Evolutionary conservation across 2,888 invertebrate genomes (phyloP).

Genomic region (Cephus spinipes): DNA sequence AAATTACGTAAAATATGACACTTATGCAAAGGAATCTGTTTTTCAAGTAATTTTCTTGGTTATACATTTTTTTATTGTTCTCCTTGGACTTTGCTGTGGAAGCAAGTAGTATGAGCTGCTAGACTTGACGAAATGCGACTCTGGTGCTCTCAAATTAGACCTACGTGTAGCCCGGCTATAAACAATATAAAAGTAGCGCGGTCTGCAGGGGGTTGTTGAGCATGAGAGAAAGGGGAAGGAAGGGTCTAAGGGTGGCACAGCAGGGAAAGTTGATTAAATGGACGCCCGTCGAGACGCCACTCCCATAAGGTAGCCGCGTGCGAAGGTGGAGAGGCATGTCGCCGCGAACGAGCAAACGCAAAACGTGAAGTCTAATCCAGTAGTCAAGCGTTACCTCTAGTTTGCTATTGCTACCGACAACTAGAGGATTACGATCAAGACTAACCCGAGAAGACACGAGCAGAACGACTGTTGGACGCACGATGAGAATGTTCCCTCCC

Average conservation of each 20-base stretch:
- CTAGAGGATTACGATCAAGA: not conserved
- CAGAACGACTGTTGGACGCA: not conserved
- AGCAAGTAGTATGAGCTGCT: not conserved
- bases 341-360: not conserved
- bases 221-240: conserved; percentile 10
- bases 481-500: not conserved
- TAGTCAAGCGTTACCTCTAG: not conserved
- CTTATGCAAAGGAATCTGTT: conserved; percentile 15
- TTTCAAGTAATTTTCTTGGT: not conserved
- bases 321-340: not conserved
- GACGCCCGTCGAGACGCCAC: conserved; percentile 23
- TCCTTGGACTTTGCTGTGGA: not conserved
- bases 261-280: conserved; percentile 30
- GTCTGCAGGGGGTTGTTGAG: not conserved
- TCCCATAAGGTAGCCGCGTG: not conserved
- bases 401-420: not conserved
- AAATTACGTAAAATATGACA: conserved; percentile 25
- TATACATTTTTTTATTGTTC: not conserved
- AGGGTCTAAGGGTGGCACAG: conserved; percentile 9
- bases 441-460: not conserved
- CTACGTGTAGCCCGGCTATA: not conserved
- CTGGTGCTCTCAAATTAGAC: not conserved
- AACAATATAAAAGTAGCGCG: not conserved
- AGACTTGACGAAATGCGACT: not conserved
- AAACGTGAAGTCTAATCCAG: not conserved